Evolutionary conservation across 1,140 invertebrate species (phyloP), one percentile per base, ranked within the genome.

Genomic region (Nylanderia fulva): DNA sequence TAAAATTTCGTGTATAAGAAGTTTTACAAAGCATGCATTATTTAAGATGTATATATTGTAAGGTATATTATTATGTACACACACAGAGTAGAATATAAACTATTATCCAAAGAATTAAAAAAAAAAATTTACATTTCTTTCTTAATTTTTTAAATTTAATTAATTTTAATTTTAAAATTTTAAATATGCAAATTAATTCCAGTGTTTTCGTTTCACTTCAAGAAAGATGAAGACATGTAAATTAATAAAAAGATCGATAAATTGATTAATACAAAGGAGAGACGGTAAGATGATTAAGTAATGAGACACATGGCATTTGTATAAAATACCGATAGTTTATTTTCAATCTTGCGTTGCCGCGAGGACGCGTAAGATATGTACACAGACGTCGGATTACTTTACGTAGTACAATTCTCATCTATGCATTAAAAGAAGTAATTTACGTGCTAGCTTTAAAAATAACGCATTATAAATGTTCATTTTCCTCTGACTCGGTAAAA

Each of bases 321-420:
- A 93, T 93, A 93, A 93, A 93, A 93, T 92, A 93, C 86, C 85
- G 93, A 92, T 93, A 93, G 91, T 94, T 93, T 93, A 94, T 94
- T 94, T 91, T 92, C 86, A 92, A 91, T 92, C 90, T 90, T 92
- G 87, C 90, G 89, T 68, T 85, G 72, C 77, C 76, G 52, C 77
- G 77, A 89, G 68, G 61, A 86, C 87, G 86, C 92, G 88, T 88
- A 85, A 88, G 79, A 89, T 93, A 93, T 92, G 80, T 92, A 93
- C 91, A 93, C 84, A 69, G 64, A 76, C 60, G 76, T 88, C 63
- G 77, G 74, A 86, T 61, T 83, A 90, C 92, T 72, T 91, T 90
- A 91, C 82, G 89, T 86, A 90, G 86, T 91, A 90, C 88, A 92
- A 90, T 45, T 91, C 90, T 85, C 82, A 75, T 58, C 77, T 91